Evolutionary conservation across 2,113 vertebrate species (phyloP).

Genomic region (Chionis minor): DNA sequence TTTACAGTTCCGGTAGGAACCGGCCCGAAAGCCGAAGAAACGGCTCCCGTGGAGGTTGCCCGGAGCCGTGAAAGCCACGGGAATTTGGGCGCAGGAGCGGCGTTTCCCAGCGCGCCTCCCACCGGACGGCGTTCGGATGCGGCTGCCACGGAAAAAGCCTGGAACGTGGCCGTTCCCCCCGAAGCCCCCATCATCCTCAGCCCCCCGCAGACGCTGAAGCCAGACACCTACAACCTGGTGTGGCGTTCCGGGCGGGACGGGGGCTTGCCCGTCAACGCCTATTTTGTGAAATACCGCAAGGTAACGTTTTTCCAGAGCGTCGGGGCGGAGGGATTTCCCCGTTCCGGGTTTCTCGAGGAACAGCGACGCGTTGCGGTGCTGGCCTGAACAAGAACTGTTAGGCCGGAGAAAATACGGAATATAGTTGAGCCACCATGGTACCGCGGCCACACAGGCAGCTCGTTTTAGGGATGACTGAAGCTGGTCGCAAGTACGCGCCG

Average conservation of each 20-base stretch:
- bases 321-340: rapidly evolving
- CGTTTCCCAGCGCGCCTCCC: background rate
- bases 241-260: constrained; percentile 90
- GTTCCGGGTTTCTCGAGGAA: rapidly evolving
- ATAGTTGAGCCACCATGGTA: rapidly evolving
- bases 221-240: constrained; percentile 85
- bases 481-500: rapidly evolving
- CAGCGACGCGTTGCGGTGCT: rapidly evolving
- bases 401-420: rapidly evolving
- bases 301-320: constrained; percentile 49
- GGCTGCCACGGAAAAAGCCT: constrained; percentile 12
- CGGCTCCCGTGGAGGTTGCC: constrained; percentile 18
- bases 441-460: background rate
- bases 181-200: constrained; percentile 97
- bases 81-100: background rate
- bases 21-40: constrained; percentile 36
- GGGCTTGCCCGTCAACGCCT: constrained; percentile 87
- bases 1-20: constrained; percentile 68
- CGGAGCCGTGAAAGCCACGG: constrained; percentile 74
- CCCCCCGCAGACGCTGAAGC: constrained; percentile 89
- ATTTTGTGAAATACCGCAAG: constrained; percentile 97
- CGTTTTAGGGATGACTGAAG: background rate
- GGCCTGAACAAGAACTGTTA: background rate
- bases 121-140: background rate
- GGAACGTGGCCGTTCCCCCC: constrained; percentile 66